phyloP scores from a whole-genome alignment of 2,797 vertebrate species.

The Argya squamiceps region DNA sequence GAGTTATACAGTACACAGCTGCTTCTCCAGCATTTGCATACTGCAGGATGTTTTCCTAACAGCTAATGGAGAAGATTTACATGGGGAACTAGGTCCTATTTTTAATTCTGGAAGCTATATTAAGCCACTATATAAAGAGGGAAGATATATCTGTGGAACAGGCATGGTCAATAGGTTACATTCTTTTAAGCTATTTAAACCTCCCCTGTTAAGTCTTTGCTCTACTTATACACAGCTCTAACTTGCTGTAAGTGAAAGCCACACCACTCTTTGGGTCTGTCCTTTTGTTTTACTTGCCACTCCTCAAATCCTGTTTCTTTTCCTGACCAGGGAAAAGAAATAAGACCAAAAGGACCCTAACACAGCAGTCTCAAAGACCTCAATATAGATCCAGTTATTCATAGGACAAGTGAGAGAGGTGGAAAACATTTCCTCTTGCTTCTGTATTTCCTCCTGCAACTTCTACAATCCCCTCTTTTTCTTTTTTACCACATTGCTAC shows the following conservation, averaged over 20 bases:
- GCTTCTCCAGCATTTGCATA: background rate
- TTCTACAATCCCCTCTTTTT: background rate
- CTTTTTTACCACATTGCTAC: background rate
- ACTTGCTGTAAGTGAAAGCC: background rate
- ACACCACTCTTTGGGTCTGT: background rate
- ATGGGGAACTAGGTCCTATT: background rate
- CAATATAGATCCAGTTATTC: background rate
- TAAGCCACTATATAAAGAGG: background rate
- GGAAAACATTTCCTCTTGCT: background rate
- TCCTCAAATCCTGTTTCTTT: background rate
- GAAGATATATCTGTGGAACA: background rate
- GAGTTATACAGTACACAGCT: background rate
- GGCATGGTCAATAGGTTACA: conserved; percentile 15
- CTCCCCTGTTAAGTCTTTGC: background rate
- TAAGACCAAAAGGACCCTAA: background rate
- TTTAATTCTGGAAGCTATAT: conserved; percentile 40
- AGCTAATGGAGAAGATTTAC: background rate
- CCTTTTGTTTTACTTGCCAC: background rate
- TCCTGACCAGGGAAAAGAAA: background rate
- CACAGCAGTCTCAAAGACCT: background rate
- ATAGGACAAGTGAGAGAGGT: background rate
- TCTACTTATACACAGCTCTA: background rate
- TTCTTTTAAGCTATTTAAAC: conserved; percentile 52
- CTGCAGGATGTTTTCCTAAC: background rate
- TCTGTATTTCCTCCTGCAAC: background rate